These are phyloP conservation scores for Chionoecetes opilio DNA, from an alignment of 1,140 invertebrate species.

Conservation along the genomic window DNA sequence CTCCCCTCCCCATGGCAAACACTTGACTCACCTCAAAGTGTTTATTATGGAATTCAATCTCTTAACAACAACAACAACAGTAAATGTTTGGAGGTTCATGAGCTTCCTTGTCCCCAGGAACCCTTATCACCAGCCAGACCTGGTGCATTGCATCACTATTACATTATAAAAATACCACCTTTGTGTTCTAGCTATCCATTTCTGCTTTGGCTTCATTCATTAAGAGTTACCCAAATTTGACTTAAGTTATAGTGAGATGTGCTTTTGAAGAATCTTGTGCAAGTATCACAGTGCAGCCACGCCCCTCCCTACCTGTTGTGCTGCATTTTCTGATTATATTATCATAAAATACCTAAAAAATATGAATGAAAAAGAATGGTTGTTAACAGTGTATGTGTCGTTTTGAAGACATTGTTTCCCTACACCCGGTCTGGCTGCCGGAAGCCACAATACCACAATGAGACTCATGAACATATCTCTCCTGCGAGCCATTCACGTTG, in stretches of 20 bases:
- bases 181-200: constrained; percentile 3
- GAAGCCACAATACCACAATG: background rate
- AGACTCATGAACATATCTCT: background rate
- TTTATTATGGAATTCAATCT: background rate
- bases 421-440: background rate
- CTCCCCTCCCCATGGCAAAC: background rate
- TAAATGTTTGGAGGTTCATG: background rate
- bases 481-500: background rate
- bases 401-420: background rate
- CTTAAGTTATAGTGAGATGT: constrained; percentile 9
- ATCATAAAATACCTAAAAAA: background rate
- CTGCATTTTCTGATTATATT: background rate
- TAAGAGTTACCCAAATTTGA: no score
- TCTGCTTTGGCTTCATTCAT: background rate
- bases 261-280: constrained; percentile 58
- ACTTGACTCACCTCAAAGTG: background rate
- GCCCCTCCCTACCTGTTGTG: background rate
- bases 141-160: background rate
- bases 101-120: background rate
- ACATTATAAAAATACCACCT: background rate
- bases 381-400: background rate
- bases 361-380: no score
- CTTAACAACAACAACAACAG: background rate
- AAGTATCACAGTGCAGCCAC: constrained; percentile 65
- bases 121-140: background rate